Evolutionary conservation across 2,888 invertebrate genomes (phyloP).

Genomic region (Melanchra persicariae): DNA sequence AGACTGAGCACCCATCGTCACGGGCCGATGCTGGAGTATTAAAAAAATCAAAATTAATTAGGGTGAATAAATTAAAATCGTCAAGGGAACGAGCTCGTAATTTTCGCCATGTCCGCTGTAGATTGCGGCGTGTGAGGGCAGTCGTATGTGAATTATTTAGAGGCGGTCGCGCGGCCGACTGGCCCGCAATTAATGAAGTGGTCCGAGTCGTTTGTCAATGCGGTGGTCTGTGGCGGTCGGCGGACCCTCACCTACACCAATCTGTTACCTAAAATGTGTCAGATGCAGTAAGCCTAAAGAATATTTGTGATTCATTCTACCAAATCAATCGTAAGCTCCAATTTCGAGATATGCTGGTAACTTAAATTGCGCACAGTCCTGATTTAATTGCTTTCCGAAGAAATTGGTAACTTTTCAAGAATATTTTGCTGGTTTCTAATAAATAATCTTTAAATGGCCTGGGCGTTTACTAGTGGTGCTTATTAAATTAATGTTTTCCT

Average conservation of each 20-base stretch:
- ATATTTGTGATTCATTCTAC: constrained; percentile 58
- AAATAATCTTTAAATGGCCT: constrained; percentile 33
- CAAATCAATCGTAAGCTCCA: constrained; percentile 55
- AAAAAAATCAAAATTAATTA: constrained; percentile 80
- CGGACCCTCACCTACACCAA: constrained; percentile 79
- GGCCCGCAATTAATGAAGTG: constrained; percentile 89
- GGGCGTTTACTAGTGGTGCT: constrained; percentile 25
- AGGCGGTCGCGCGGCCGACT: constrained; percentile 84
- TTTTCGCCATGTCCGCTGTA: constrained; percentile 78
- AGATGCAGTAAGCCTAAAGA: constrained; percentile 71
- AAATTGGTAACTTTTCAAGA: constrained; percentile 36
- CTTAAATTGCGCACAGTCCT: constrained; percentile 36
- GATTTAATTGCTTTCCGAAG: constrained; percentile 45
- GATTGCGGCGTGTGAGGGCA: constrained; percentile 79
- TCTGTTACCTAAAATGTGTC: constrained; percentile 81
- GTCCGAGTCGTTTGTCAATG: constrained; percentile 88
- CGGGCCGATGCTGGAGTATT: constrained; percentile 66
- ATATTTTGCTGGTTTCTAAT: constrained; percentile 19
- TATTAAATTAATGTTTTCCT: constrained; percentile 57
- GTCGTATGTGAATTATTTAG: constrained; percentile 88
- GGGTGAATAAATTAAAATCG: constrained; percentile 76
- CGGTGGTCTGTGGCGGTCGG: constrained; percentile 78
- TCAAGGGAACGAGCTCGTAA: constrained; percentile 76
- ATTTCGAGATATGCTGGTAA: constrained; percentile 40
- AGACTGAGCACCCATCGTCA: constrained; percentile 50